phyloP scores from a whole-genome alignment of 2,888 invertebrate species.

The Drosophila meridiana region DNA sequence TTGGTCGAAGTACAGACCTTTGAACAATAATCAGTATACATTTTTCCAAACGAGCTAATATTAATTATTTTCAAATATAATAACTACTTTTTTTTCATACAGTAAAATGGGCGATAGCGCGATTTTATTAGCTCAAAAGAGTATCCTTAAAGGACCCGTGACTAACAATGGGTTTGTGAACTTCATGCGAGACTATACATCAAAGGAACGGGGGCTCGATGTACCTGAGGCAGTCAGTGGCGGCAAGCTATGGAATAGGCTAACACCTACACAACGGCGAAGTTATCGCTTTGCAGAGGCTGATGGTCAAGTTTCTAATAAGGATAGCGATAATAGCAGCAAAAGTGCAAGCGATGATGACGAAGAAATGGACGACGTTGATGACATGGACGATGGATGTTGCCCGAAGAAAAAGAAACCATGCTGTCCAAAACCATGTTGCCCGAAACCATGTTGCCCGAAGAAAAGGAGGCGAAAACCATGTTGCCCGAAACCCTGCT shows the following conservation, averaged over 20 bases:
- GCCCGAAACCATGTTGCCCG: background rate
- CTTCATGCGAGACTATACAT: constrained; percentile 8
- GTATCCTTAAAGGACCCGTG: constrained; percentile 3
- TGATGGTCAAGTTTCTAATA: background rate
- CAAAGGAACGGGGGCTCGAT: too few relatives aligned
- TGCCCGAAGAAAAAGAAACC: constrained; percentile 8
- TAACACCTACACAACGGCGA: background rate
- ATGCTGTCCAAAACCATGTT: background rate
- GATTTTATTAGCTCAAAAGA: constrained; percentile 1
- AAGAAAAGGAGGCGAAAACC: background rate
- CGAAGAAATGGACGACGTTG: background rate
- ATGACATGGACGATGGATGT: background rate
- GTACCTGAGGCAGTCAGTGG: background rate
- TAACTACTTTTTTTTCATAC: background rate
- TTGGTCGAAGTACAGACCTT: background rate
- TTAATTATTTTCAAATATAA: too few relatives aligned
- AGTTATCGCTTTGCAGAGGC: background rate
- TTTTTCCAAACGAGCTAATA: too few relatives aligned
- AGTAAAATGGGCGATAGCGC: constrained; percentile 6
- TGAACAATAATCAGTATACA: too few relatives aligned
- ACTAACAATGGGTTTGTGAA: constrained; percentile 20
- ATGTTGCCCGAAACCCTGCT: background rate
- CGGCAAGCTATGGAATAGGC: constrained; percentile 15
- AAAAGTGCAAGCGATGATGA: background rate
- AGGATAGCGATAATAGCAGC: background rate